Base-by-base conservation (phyloP, 1,140 invertebrate genomes). In the Cheumatopsyche charites region DNA sequence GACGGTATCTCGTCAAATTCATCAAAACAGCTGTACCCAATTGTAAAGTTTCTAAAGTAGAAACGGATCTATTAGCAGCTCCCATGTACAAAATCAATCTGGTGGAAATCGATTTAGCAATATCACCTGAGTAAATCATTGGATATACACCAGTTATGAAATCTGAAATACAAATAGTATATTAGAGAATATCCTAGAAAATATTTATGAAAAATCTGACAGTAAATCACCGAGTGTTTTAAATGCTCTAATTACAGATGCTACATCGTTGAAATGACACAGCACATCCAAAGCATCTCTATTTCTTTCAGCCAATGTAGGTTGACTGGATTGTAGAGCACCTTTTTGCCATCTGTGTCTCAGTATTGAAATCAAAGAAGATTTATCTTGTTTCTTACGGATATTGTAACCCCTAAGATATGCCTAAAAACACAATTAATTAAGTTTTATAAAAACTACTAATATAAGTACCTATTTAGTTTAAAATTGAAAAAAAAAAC, bases 331-430 rank as follows among this genome's bases (percentile, higher is more conserved):
- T 55, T 80, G 75, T 0, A 83, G 76, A 0, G 84, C 82, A 9
- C 85, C 85, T 19, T 81, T 73, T 0, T 84, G 81, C 82, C 79
- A 82, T 29, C 88, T 83, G 17, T 80, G 78, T 9, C 84, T 78
- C 0, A 90, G 71, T 62, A 82, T 78, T 11, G 72, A 70, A 25
- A 86, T 77, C 5, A 75, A 77, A 1, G 29, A 69, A 70, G 82
- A 75, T n/a, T 78, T 58, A 13, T 78, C 76, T 19, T 81, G 67
- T 1, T 73, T 75, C 26, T 79, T 76, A 9, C 90, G 84, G 13
- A 83, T 79, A 13, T 69, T 78, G 76, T 88, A 86, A 1, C 90
- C 90, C 66, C 87, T 86, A 87, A 88, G 91, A n/a, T 83, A 73
- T 13, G 88, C 82, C 84, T 88, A 73, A 3, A 77, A 65, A 19